These are phyloP conservation scores for Aphis gossypii DNA, from an alignment of 1,140 invertebrate species.

Conservation along the genomic window DNA sequence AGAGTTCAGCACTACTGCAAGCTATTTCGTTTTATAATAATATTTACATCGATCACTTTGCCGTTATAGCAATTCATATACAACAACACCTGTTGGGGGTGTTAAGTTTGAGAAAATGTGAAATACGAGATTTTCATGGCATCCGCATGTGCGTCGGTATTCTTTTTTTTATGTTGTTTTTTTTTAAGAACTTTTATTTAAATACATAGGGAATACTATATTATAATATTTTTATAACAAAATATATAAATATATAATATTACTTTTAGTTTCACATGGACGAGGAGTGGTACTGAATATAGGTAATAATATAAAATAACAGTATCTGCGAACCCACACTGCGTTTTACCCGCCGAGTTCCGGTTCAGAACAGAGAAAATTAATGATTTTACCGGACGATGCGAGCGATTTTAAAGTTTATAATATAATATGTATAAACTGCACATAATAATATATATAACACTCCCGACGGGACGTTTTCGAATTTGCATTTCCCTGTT, in stretches of 20 bases:
- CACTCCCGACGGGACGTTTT: background rate
- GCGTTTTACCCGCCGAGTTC: background rate
- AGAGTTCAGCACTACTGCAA: no score
- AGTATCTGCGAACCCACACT: background rate
- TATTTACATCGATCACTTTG: no score
- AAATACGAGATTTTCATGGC: no score
- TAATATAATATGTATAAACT: background rate
- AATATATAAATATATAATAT: no score
- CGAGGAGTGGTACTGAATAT: background rate
- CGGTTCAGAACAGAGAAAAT: background rate
- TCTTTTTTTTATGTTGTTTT: background rate
- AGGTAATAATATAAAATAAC: background rate
- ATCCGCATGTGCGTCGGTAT: no score
- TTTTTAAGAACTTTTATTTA: background rate
- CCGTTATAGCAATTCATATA: no score
- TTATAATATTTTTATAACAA: no score
- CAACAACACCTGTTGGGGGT: no score
- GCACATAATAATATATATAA: background rate
- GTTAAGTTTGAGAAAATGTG: no score
- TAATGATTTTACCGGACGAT: background rate
- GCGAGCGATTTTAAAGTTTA: background rate
- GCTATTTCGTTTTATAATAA: no score
- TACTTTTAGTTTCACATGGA: background rate
- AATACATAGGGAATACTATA: no score
- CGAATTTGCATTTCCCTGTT: background rate